A percentile compares a stretch with the other conserved stretches of the same genome.
These are phyloP conservation scores for Paracanthobrama guichenoti DNA, from an alignment of 2,113 vertebrate genomes.

Conservation along the genomic window DNA sequence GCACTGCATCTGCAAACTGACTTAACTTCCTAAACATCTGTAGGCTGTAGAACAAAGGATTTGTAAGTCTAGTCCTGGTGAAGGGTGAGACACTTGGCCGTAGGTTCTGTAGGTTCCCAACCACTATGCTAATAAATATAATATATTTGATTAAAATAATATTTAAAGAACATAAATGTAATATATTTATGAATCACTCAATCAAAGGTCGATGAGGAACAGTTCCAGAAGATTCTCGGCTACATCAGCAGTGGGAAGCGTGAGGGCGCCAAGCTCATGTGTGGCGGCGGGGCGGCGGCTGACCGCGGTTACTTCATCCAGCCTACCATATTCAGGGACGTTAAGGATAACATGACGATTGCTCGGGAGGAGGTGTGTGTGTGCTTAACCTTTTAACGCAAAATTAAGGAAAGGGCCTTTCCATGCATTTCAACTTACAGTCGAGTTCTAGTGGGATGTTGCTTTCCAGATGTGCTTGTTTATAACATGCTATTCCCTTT, in stretches of 20 bases:
- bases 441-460: background rate
- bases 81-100: no score
- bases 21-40: no score
- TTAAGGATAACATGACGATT: constrained; percentile 93
- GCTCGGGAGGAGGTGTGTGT: constrained; percentile 88
- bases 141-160: no score
- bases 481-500: background rate
- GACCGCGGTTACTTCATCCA: constrained; percentile 97
- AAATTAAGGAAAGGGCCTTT: background rate
- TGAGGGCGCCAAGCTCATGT: constrained; percentile 93
- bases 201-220: constrained; percentile 87
- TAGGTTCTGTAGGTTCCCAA: no score
- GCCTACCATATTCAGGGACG: constrained; percentile 91
- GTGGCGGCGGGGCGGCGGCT: constrained; percentile 85
- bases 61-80: no score
- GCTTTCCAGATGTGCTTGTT: no score
- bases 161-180: background rate
- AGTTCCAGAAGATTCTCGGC: constrained; percentile 93
- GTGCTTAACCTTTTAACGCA: background rate
- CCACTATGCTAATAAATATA: no score
- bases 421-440: background rate
- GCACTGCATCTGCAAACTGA: no score
- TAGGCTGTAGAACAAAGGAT: no score
- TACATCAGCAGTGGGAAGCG: constrained; percentile 87
- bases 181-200: background rate